Base-by-base conservation (phyloP, 2,113 vertebrate genomes). In the Centropus bengalensis region DNA sequence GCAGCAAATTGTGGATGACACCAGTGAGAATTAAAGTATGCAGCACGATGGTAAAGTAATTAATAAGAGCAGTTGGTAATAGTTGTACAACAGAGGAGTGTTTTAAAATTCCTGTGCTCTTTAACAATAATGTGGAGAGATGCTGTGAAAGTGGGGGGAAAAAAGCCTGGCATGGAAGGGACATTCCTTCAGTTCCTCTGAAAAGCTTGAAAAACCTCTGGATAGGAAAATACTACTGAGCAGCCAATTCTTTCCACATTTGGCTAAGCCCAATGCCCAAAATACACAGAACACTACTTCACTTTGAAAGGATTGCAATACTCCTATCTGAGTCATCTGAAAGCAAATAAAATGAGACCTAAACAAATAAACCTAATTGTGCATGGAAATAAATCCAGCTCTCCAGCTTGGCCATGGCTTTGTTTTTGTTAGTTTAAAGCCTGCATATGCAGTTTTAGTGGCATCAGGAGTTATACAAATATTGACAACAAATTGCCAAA, bases 361-460 rank as follows among this genome's bases (percentile, higher is more conserved):
- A 98, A 98, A 98, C 98, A 98, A 98, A 98, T 97, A 98, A 98
- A 97, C 96, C 96, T 96, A 98, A 98, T 98, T 98, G 98, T 93
- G 94, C 96, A 81, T 69, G 68, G 98, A 97, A 97, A 97, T 89
- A 85, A 49, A 86, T 97, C 97, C 97, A 98, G 95, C 78, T 96
- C 95, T 97, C 97, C 96, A 96, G 95, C 94, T 97, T 97, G 97
- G 97, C 96, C 94, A 49, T 67, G 77, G 86, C 76, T 97, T 93
- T 97, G 95, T 97, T 98, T 97, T 97, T 94, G 81, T 98, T 97
- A 97, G 96, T 96, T 96, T 87, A 96, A 95, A 98, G 97, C 97
- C 97, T 97, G 91, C 96, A 93, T 89, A 95, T 89, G 96, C 95
- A 96, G 95, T 96, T 96, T 97, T 95, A 96, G 55, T 92, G 94